phyloP scores from a whole-genome alignment of 2,888 invertebrate genomes.

The Therioaphis trifolii region DNA sequence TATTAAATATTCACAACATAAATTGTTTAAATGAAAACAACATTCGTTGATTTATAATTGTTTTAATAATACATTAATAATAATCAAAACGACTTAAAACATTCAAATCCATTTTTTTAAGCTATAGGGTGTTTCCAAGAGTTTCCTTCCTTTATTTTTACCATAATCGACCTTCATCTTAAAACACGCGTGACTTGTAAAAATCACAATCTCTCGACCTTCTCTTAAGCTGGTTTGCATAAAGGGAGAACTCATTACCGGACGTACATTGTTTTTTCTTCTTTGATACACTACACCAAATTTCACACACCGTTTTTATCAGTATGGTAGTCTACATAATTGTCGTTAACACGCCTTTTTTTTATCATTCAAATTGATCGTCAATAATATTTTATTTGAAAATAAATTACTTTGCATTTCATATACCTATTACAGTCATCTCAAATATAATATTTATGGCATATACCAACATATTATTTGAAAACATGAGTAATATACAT shows the following conservation, averaged over 20 bases:
- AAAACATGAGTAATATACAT: neutral
- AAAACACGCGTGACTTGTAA: conserved; percentile 29
- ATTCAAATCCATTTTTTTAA: neutral
- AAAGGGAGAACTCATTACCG: conserved; percentile 41
- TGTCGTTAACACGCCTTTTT: neutral
- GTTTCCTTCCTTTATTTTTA: conserved; percentile 37
- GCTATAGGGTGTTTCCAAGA: conserved; percentile 39
- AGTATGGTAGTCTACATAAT: neutral
- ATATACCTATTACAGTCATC: neutral
- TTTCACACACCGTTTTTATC: neutral
- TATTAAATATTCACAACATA: neutral
- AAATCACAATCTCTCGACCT: conserved; percentile 61
- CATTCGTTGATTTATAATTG: no score
- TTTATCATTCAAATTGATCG: conserved; percentile 16
- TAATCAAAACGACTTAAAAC: neutral
- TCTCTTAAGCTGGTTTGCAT: conserved; percentile 49
- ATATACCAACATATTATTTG: no score
- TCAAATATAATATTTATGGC: neutral
- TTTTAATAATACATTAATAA: neutral
- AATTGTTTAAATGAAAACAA: no score
- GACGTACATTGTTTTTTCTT: neutral
- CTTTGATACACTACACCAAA: neutral
- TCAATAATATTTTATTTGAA: conserved; percentile 8
- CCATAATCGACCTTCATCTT: conserved; percentile 51
- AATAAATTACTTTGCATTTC: conserved; percentile 29